Base-by-base conservation (phyloP, 2,888 invertebrate species). In the Metacarcinus magister region DNA sequence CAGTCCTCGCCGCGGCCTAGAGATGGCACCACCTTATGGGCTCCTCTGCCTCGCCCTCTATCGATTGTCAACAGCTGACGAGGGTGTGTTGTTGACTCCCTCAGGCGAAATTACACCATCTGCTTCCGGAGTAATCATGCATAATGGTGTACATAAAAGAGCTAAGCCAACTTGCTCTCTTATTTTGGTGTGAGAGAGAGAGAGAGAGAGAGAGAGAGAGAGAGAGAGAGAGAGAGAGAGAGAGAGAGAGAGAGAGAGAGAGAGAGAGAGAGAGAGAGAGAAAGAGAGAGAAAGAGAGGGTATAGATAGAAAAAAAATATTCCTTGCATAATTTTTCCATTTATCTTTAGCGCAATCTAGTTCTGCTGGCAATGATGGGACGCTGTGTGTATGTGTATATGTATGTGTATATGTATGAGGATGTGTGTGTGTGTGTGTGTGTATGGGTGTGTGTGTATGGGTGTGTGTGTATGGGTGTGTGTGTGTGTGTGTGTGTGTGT, bases 81-180 rank as follows among this genome's bases (percentile, higher is more conserved):
- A 82, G 82, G 28, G 82, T 32, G 75, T 75, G 82, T 82, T 82
- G 82, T 82, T 82, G 82, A 82, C 82, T 82, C 82, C 82, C 82
- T 5, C 19, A 5, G 28, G 28, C 82, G 28, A 82, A 82, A 82
- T 82, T 82, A 32, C 32, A 32, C 32, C 82, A 82, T 32, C 82
- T 82, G 82, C 82, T 82, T 82, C 82, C 32, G 82, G 82, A 32
- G 28, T 8, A 82, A 82, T 10, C 28, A 32, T 82, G 82, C 8
- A 32, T 28, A 82, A 13, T 32, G 32, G 8, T 32, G 10, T 32
- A 32, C 28, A 82, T 82, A 32, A 32, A 82, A 32, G 82, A 32
- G 28, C 28, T 5, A 67, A 19, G 28, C 2, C 10, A 32, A 32
- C 82, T 82, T 32, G 28, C 13, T 23, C 3, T 82, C 19, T 82